Evolutionary conservation across 2,113 vertebrate genomes (phyloP).

Genomic region (Rafetus swinhoei): DNA sequence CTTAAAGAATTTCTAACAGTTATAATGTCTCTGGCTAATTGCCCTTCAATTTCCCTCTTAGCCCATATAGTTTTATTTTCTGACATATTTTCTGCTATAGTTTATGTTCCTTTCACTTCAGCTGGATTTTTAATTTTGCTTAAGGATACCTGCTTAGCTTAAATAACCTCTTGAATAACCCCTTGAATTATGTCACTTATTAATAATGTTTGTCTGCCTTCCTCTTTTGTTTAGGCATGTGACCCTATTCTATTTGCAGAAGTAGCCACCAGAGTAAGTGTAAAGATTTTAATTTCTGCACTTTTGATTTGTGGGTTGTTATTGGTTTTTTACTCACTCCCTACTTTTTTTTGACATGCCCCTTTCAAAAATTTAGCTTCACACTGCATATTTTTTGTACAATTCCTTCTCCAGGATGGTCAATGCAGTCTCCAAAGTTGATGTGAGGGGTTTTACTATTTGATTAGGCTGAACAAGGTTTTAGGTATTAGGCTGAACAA

Average conservation of each 20-base stretch:
- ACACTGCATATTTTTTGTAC: not conserved
- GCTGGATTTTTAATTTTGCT: not conserved
- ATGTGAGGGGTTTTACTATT: not conserved
- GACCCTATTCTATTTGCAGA: not conserved
- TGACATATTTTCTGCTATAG: not conserved
- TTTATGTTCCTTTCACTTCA: not conserved
- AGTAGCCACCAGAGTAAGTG: not conserved
- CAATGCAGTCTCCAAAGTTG: not conserved
- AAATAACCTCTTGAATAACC: not conserved
- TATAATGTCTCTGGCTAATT: not conserved
- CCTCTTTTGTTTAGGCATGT: not conserved
- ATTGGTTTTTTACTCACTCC: not conserved
- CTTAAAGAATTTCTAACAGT: not conserved
- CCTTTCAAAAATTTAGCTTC: not conserved
- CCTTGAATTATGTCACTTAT: no score
- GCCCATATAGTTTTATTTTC: not conserved
- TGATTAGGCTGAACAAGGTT: not conserved
- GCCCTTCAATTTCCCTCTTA: not conserved
- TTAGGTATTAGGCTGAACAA: not conserved
- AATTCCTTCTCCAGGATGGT: not conserved
- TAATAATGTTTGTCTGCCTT: not conserved
- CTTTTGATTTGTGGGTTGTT: not conserved
- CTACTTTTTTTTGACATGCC: not conserved
- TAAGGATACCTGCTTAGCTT: not conserved
- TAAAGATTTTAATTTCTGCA: not conserved